A percentile compares a stretch with the other conserved stretches of the same genome.
Conservation (phyloP, 2,888 invertebrate genomes). For the Meteorus cinctellus region DNA sequence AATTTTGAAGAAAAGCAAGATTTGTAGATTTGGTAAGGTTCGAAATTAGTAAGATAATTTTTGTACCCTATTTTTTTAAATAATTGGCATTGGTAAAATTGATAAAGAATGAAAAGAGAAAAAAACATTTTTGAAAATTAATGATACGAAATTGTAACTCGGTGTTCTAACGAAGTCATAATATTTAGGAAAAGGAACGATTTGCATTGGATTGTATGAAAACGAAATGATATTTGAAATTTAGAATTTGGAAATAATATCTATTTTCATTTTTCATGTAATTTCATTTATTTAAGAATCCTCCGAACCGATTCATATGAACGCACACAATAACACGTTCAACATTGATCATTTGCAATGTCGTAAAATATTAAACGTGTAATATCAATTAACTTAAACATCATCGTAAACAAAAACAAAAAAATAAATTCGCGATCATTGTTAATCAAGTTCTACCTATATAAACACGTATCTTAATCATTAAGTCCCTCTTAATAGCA, state of each 20-base stretch:
- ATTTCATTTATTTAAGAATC: conserved; percentile 16
- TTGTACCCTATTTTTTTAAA: conserved; percentile 73
- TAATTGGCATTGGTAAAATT: conserved; percentile 56
- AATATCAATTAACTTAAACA: conserved; percentile 25
- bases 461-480: conserved; percentile 36
- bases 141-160: conserved; percentile 49
- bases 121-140: conserved; percentile 50
- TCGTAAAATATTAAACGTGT: conserved; percentile 44
- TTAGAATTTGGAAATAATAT: conserved; percentile 13
- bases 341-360: conserved; percentile 50
- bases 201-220: conserved; percentile 57
- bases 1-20: conserved; percentile 52
- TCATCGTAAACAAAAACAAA: conserved; percentile 16
- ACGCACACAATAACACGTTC: conserved; percentile 17
- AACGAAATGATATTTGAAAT: conserved; percentile 32
- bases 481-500: conserved; percentile 40
- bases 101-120: conserved; percentile 41
- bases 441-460: conserved; percentile 21
- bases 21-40: conserved; percentile 65
- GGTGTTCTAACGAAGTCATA: conserved; percentile 43
- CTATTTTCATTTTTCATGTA: background rate
- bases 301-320: conserved; percentile 30
- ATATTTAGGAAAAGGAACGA: conserved; percentile 43
- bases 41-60: conserved; percentile 70
- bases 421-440: conserved; percentile 29